Evolutionary conservation across 1,140 invertebrate species (phyloP), one percentile per base, ranked within the genome.

Genomic region (Mactra quadrangularis): DNA sequence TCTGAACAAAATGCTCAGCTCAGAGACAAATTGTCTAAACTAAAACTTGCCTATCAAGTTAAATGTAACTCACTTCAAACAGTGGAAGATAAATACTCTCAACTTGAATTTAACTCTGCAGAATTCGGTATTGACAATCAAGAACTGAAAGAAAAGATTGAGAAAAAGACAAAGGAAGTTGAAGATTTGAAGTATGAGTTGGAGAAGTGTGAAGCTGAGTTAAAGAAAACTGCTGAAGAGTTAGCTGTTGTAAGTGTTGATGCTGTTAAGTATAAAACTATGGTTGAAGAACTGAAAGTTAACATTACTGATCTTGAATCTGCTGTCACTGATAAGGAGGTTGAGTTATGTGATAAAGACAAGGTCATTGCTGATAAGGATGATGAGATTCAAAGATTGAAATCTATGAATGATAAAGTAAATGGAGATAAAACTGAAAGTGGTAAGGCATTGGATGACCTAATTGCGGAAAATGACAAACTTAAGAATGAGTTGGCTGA

Each of bases 281-380:
- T 57, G 31, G 57, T 55, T 64, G 59, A 78, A 29, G 75, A 78
- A 35, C 29, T 66, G 13, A 62, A 66, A 50, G 59, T n/a, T 17
- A 78, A 25, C n/a, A 55, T 78, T 15, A 50, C 25, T 45, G 75
- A 78, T 22, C 60, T 78, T 13, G 59, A 78, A 50, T 64, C 59
- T 33, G 75, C 75, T 53, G 47, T 78, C 11, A 60, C 59, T 35
- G 50, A 66, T 27, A 78, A 78, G 53, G 75, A 78, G 53, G 45
- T 55, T 31, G 75, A 66, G 1, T 66, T 78, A 47, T 64, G 59
- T 52, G 57, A 53, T 13, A 62, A 78, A 57, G 75, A 78, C 33
- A 52, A 68, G 25, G 35, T 53, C 13, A 62, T 78, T 35, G 75
- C 41, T 15, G 75, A 66, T 11, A 78, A 78, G 53, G 31, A 22